Evolutionary conservation across 1,140 invertebrate species (phyloP).

Genomic region (Reticulitermes speratus): DNA sequence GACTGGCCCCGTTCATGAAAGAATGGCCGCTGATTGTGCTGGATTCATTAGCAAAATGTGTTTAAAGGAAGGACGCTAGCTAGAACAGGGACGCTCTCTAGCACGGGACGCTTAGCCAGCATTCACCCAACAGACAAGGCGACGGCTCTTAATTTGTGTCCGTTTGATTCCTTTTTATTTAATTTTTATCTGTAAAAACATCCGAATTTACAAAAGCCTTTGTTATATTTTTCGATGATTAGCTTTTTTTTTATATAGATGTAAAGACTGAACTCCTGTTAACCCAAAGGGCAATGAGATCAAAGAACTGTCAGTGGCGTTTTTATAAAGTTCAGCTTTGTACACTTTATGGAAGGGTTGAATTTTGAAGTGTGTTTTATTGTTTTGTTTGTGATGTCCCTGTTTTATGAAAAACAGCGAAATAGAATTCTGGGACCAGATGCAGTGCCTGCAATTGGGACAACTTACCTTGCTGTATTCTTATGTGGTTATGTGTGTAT

Average conservation of each 20-base stretch:
- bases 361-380: background rate
- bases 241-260: background rate
- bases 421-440: too few species aligned
- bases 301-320: background rate
- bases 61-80: background rate
- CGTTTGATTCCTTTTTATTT: slow-evolving; percentile 8
- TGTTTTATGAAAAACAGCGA: too few species aligned
- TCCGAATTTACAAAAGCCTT: background rate
- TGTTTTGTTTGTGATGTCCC: background rate
- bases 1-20: background rate
- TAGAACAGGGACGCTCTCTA: background rate
- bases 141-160: background rate
- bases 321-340: background rate
- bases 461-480: too few species aligned
- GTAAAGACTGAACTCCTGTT: background rate
- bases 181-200: background rate
- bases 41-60: slow-evolving; percentile 18
- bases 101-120: background rate
- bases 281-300: background rate
- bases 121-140: background rate
- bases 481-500: too few species aligned
- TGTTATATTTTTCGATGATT: background rate
- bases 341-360: background rate
- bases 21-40: background rate
- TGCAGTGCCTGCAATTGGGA: too few species aligned